Conservation (phyloP, 2,113 vertebrate genomes). For the Calyptommatus sinebrachiatus region DNA sequence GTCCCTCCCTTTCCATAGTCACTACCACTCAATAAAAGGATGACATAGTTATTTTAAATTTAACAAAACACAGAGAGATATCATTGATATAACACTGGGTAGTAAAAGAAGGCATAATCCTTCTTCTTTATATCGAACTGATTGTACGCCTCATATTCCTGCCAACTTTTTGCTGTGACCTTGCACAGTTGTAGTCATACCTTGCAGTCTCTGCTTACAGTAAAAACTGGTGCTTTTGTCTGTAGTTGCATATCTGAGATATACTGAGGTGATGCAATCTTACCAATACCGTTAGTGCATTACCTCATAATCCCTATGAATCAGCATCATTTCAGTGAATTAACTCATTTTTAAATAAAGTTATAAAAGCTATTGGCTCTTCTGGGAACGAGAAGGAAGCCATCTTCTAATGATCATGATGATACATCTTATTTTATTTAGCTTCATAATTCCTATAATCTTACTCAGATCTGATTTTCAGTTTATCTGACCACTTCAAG, state of each 20-base stretch:
- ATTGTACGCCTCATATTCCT: conserved; percentile 20
- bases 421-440: conserved; percentile 31
- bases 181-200: conserved; percentile 33
- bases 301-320: conserved; percentile 74
- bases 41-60: not conserved
- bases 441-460: conserved; percentile 23
- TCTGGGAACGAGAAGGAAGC: conserved; percentile 51
- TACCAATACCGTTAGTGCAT: conserved; percentile 61
- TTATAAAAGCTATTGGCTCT: conserved; percentile 43
- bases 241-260: conserved; percentile 59
- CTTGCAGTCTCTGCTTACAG: conserved; percentile 59
- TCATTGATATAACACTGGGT: not conserved
- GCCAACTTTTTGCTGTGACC: conserved; percentile 14
- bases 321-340: conserved; percentile 77
- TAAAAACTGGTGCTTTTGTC: conserved; percentile 70
- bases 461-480: not conserved
- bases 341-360: conserved; percentile 70
- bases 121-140: not conserved
- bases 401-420: conserved; percentile 33
- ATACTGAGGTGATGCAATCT: conserved; percentile 69
- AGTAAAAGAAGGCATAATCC: not conserved
- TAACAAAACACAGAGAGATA: not conserved
- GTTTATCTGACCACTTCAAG: not conserved
- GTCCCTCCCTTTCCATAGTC: not conserved
- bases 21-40: not conserved